Evolutionary conservation across 2,113 vertebrate genomes (phyloP).

Genomic region (Morone chrysops): DNA sequence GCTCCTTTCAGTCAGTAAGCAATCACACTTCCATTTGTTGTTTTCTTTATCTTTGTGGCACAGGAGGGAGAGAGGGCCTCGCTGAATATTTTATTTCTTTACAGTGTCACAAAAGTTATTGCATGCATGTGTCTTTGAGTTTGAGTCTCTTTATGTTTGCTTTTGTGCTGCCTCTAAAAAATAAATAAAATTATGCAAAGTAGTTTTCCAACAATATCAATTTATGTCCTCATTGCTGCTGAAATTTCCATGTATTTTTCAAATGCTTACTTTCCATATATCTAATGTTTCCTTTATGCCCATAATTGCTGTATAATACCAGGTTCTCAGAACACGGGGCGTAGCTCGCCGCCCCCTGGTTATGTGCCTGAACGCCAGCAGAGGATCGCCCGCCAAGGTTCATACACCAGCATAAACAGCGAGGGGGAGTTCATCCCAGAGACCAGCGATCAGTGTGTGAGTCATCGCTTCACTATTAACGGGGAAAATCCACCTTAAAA

Average conservation of each 20-base stretch:
- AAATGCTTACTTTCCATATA: neutral
- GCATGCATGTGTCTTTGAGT: neutral
- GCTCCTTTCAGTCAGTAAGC: slow-evolving; percentile 33
- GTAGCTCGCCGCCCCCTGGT: slow-evolving; percentile 95
- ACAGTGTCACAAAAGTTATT: neutral
- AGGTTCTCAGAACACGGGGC: slow-evolving; percentile 94
- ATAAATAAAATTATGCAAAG: neutral
- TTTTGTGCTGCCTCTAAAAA: neutral
- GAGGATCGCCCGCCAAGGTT: slow-evolving; percentile 94
- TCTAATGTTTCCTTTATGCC: slow-evolving; percentile 15
- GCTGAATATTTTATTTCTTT: neutral
- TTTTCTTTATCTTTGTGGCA: neutral
- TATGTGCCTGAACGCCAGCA: slow-evolving; percentile 96
- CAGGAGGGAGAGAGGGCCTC: neutral
- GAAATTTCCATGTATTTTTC: neutral
- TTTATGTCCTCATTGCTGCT: neutral
- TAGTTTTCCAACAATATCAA: neutral
- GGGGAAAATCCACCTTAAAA: slow-evolving; percentile 19
- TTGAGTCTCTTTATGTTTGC: neutral
- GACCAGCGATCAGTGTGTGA: slow-evolving; percentile 94
- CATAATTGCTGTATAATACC: slow-evolving; percentile 30
- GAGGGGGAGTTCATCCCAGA: slow-evolving; percentile 98
- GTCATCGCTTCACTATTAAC: slow-evolving; percentile 69
- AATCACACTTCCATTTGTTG: slow-evolving; percentile 16
- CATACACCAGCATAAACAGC: slow-evolving; percentile 97